These are phyloP conservation scores for Drepanosiphum platanoidis DNA, from an alignment of 2,888 invertebrate genomes.

Conservation along the genomic window DNA sequence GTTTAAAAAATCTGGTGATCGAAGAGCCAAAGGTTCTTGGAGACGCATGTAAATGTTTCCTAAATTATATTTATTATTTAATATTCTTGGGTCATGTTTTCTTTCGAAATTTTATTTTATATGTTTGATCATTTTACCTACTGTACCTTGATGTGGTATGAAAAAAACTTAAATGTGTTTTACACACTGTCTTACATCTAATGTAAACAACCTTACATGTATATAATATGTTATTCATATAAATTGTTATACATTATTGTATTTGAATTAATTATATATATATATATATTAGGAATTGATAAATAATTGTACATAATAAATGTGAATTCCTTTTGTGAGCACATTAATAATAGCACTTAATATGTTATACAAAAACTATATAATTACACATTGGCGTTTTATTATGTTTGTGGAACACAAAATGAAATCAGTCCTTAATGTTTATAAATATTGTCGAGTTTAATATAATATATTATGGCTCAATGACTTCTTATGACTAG, in stretches of 20 bases:
- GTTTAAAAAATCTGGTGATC: conserved; percentile 52
- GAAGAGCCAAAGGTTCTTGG: conserved; percentile 54
- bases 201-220: conserved; percentile 21
- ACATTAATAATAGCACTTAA: background rate
- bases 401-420: conserved; percentile 6
- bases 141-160: conserved; percentile 19
- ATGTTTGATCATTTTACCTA: no score
- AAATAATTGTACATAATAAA: conserved; percentile 29
- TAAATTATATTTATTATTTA: conserved; percentile 24
- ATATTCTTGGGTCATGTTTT: conserved; percentile 10
- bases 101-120: conserved; percentile 8
- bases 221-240: conserved; percentile 42
- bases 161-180: background rate
- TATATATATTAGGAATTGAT: conserved; percentile 12
- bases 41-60: conserved; percentile 46
- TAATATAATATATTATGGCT: background rate
- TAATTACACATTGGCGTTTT: conserved; percentile 13
- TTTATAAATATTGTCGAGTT: background rate
- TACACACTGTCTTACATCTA: conserved; percentile 8
- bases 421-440: background rate
- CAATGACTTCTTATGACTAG: conserved; percentile 5
- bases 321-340: background rate
- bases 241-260: conserved; percentile 54
- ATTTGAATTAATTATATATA: conserved; percentile 29
- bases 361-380: conserved; percentile 18